Percentiles rank a stretch among this genome's conserved stretches.
Evolutionary conservation across 2,113 vertebrate genomes (phyloP).

Genomic region (Tinamus guttatus): DNA sequence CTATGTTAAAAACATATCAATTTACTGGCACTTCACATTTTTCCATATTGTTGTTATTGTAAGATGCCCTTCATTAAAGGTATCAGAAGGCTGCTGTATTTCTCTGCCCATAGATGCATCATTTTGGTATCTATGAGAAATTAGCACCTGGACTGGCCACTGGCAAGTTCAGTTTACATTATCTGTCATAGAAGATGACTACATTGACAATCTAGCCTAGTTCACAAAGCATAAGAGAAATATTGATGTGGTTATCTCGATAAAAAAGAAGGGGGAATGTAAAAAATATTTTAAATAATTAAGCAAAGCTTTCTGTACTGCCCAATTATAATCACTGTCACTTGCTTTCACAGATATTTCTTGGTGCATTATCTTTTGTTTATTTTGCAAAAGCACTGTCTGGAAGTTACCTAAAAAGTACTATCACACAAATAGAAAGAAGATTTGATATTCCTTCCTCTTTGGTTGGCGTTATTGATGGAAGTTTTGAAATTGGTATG

Average conservation of each 20-base stretch:
- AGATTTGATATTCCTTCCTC: constrained; percentile 94
- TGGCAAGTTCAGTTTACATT: background rate
- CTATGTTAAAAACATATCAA: background rate
- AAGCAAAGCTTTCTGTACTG: background rate
- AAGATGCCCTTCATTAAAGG: background rate
- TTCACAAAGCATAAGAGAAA: background rate
- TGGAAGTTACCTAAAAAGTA: constrained; percentile 95
- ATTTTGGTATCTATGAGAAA: background rate
- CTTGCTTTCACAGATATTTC: constrained; percentile 84
- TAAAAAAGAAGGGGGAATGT: background rate
- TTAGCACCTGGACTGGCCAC: background rate
- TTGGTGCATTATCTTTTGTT: constrained; percentile 89
- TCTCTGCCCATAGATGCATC: background rate
- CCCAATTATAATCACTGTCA: background rate
- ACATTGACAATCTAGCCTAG: background rate
- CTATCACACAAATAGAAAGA: constrained; percentile 94
- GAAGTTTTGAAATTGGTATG: constrained; percentile 96
- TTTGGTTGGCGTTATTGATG: constrained; percentile 92
- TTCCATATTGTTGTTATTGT: background rate
- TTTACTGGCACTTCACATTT: background rate
- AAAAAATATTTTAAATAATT: background rate
- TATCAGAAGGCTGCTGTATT: rapidly evolving
- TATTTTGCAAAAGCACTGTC: constrained; percentile 93
- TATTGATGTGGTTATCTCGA: background rate
- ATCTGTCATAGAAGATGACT: background rate